Percentiles rank a stretch among this genome's conserved stretches.
phyloP scores from a whole-genome alignment of 2,113 vertebrate genomes.

The Onychorhynchus coronatus region DNA sequence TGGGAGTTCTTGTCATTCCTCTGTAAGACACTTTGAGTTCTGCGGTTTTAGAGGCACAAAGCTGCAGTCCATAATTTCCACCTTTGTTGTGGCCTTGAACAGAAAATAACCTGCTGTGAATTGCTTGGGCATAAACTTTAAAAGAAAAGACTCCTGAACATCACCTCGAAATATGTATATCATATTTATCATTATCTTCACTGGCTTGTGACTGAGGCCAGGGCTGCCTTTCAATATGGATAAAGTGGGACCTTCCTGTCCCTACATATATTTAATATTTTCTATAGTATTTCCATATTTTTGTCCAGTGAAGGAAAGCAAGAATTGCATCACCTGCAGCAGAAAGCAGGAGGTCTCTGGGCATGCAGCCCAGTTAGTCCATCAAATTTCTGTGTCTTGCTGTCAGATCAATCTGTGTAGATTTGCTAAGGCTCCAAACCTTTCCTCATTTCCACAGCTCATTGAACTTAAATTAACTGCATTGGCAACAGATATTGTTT shows the following conservation, averaged over 20 bases:
- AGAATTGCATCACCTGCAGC: background rate
- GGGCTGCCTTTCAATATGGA: background rate
- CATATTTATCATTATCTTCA: background rate
- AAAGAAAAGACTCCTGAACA: background rate
- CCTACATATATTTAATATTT: background rate
- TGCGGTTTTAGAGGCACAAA: background rate
- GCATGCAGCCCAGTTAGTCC: background rate
- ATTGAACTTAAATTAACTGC: background rate
- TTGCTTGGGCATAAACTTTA: background rate
- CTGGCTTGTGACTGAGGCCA: background rate
- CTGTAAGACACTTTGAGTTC: background rate
- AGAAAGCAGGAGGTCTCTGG: background rate
- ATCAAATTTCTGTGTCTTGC: accelerated
- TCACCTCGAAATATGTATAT: background rate
- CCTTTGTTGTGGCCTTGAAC: background rate
- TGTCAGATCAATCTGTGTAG: background rate
- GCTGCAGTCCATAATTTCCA: background rate
- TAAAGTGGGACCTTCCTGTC: background rate
- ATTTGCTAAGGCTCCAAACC: background rate
- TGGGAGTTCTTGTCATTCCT: background rate
- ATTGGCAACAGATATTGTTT: background rate
- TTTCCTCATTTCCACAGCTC: background rate
- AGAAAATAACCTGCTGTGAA: background rate
- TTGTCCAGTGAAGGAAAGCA: background rate
- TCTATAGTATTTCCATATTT: background rate